These are phyloP conservation scores for Pecten maximus DNA, from an alignment of 2,888 invertebrate genomes.

Conservation along the genomic window DNA sequence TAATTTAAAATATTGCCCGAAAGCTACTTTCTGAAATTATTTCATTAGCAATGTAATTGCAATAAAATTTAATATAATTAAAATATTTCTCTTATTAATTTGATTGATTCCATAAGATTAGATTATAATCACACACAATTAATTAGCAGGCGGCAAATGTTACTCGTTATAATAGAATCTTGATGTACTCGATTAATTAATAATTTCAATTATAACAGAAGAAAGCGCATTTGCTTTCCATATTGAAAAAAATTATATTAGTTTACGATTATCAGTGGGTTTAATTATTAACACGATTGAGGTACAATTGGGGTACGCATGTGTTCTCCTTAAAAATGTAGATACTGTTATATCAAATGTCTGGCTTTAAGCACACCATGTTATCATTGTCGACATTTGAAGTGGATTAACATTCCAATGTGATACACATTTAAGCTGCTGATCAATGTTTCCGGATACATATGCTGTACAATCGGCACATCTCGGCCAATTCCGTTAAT, in stretches of 20 bases:
- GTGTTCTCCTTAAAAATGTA: too few relatives aligned
- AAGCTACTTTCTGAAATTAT: neutral
- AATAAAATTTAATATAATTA: neutral
- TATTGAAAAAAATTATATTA: too few relatives aligned
- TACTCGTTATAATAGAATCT: neutral
- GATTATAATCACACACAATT: too few relatives aligned
- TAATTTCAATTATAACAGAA: neutral
- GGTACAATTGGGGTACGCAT: too few relatives aligned
- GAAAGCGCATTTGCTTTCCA: too few relatives aligned
- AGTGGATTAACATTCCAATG: neutral
- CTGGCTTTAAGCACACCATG: too few relatives aligned
- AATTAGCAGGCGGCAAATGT: neutral
- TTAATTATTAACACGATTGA: too few relatives aligned
- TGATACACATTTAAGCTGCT: neutral
- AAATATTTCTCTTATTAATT: neutral
- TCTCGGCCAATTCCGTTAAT: neutral
- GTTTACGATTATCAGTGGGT: too few relatives aligned
- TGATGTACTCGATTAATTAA: neutral
- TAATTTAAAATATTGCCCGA: neutral
- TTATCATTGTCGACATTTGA: neutral
- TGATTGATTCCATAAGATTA: too few relatives aligned
- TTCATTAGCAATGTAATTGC: constrained; percentile 1
- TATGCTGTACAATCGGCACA: neutral
- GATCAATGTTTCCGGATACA: neutral
- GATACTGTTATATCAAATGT: too few relatives aligned